These are phyloP conservation scores for Cyphomyrus discorhynchus DNA, from an alignment of 2,113 vertebrate genomes.

Conservation along the genomic window DNA sequence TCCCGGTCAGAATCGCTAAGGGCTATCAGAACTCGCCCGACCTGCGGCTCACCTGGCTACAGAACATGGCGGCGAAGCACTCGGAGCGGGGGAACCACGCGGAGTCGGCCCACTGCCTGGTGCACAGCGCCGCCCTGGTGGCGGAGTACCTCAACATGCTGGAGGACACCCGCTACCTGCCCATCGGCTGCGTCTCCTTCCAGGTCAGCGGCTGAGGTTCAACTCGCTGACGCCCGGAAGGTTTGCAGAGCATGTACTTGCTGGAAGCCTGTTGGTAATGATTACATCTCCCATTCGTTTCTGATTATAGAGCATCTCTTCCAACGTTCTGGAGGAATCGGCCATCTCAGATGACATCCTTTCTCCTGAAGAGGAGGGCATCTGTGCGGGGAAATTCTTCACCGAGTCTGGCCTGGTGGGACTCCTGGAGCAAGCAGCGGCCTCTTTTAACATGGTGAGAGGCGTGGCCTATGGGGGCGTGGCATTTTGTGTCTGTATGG, in stretches of 20 bases:
- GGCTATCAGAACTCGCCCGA: conserved; percentile 89
- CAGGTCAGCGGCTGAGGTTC: conserved; percentile 57
- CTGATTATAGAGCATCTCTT: conserved; percentile 70
- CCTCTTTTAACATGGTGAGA: conserved; percentile 79
- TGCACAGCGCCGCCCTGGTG: conserved; percentile 81
- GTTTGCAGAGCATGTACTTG: too few species aligned
- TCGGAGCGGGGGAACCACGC: conserved; percentile 77
- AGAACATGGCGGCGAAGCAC: conserved; percentile 88
- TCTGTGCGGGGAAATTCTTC: conserved; percentile 85
- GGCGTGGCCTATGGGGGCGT: neutral
- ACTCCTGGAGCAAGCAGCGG: conserved; percentile 77
- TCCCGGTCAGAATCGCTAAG: conserved; percentile 73
- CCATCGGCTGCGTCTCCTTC: conserved; percentile 84
- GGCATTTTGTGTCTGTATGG: neutral
- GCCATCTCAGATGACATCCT: conserved; percentile 84
- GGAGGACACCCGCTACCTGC: conserved; percentile 81
- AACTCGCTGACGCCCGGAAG: neutral
- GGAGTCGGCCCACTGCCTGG: conserved; percentile 82
- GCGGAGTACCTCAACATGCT: conserved; percentile 87
- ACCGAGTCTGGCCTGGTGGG: conserved; percentile 81
- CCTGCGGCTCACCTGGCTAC: conserved; percentile 81
- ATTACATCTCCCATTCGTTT: neutral
- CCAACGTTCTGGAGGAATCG: conserved; percentile 82
- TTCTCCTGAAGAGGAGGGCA: conserved; percentile 84
- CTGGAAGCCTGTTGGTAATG: neutral